phyloP scores from a whole-genome alignment of 1,140 invertebrate genomes.

The Drosophila paulistorum region DNA sequence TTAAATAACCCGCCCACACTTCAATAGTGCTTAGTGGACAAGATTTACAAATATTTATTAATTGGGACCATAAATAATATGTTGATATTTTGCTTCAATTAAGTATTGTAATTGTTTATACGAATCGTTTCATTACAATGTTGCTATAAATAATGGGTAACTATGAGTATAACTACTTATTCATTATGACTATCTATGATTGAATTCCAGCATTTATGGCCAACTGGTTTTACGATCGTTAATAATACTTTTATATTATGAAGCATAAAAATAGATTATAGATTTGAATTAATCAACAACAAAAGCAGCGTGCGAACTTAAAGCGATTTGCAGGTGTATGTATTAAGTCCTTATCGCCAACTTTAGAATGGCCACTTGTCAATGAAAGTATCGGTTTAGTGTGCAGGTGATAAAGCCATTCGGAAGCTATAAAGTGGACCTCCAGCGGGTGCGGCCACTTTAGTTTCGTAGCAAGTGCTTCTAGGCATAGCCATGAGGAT shows the following conservation, averaged over 20 bases:
- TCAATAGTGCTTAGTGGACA: too few species aligned
- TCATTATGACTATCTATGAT: neutral
- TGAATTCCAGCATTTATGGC: neutral
- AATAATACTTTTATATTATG: neutral
- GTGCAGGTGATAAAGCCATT: slow-evolving; percentile 26
- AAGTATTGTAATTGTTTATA: too few species aligned
- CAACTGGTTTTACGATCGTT: neutral
- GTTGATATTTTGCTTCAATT: too few species aligned
- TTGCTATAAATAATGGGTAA: too few species aligned
- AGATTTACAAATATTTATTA: too few species aligned
- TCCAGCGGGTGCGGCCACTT: slow-evolving; percentile 6
- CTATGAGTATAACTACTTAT: neutral
- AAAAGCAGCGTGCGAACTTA: neutral
- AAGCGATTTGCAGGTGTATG: neutral
- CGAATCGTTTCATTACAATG: too few species aligned
- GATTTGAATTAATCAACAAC: neutral
- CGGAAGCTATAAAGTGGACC: slow-evolving; percentile 59
- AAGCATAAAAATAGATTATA: slow-evolving; percentile 6
- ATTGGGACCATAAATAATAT: too few species aligned
- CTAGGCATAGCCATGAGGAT: slow-evolving; percentile 41
- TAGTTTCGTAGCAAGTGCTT: slow-evolving; percentile 41
- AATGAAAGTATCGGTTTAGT: slow-evolving; percentile 22
- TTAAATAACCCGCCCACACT: too few species aligned
- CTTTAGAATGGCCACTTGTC: slow-evolving; percentile 17
- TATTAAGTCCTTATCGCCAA: slow-evolving; percentile 30